These are phyloP conservation scores for zebrafish (Danio rerio) DNA, from an alignment of 2,113 vertebrate species.

Conservation along the genomic window DNA sequence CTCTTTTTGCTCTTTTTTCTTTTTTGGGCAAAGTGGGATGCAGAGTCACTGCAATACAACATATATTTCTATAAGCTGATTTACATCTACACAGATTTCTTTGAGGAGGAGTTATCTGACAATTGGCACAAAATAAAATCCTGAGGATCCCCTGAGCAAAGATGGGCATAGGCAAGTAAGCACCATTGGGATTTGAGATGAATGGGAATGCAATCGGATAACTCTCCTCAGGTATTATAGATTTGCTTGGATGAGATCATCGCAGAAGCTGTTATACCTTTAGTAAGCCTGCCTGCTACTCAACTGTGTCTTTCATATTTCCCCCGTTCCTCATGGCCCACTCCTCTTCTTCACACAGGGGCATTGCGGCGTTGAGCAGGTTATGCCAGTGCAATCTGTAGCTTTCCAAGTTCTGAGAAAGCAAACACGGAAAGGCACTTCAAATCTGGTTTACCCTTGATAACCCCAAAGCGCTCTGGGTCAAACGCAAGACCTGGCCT, in stretches of 20 bases:
- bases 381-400: slow-evolving; percentile 45
- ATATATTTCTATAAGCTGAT: too few species aligned
- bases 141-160: neutral
- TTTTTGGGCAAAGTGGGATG: too few species aligned
- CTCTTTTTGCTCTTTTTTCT: too few species aligned
- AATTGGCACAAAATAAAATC: too few species aligned
- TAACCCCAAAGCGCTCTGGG: neutral
- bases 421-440: slow-evolving; percentile 62
- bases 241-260: neutral
- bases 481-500: slow-evolving; percentile 22
- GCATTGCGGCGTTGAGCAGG: slow-evolving; percentile 48
- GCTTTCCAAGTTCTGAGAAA: slow-evolving; percentile 24
- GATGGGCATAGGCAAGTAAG: neutral
- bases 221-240: neutral
- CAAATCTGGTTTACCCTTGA: slow-evolving; percentile 44
- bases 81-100: neutral
- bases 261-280: neutral
- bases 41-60: too few species aligned
- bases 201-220: neutral
- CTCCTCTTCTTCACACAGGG: slow-evolving; percentile 27
- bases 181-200: neutral
- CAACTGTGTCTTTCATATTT: neutral
- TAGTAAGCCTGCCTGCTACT: neutral
- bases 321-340: neutral
- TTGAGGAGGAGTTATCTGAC: too few species aligned